Conservation (phyloP, 2,888 invertebrate species). For the Ptilodon capucinus region DNA sequence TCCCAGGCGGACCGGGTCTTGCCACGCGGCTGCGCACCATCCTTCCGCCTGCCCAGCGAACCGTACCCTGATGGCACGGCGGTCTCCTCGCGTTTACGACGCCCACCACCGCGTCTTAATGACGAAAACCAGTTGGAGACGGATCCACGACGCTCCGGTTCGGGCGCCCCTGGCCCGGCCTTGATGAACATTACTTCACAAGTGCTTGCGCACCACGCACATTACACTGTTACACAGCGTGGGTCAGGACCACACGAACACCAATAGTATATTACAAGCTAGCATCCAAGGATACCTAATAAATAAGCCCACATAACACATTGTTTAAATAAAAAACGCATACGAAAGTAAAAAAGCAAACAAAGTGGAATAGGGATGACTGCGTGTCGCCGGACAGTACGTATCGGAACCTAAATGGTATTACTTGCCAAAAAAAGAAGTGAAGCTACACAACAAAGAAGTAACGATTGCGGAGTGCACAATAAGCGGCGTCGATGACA, state of each 20-base stretch:
- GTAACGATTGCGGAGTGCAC: constrained; percentile 55
- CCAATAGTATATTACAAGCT: constrained; percentile 61
- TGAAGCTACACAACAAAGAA: constrained; percentile 66
- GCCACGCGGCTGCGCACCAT: constrained; percentile 69
- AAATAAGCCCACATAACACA: constrained; percentile 51
- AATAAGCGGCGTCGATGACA: constrained; percentile 65
- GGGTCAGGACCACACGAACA: constrained; percentile 49
- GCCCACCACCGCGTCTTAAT: constrained; percentile 83
- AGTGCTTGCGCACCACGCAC: constrained; percentile 61
- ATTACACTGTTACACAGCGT: constrained; percentile 61
- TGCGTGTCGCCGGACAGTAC: constrained; percentile 52
- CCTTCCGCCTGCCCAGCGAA: constrained; percentile 77
- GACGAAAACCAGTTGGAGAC: constrained; percentile 93
- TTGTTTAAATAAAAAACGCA: constrained; percentile 52
- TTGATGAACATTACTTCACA: constrained; percentile 80
- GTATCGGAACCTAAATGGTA: constrained; percentile 46
- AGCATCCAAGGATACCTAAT: constrained; percentile 61
- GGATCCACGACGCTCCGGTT: constrained; percentile 85
- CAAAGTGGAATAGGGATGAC: constrained; percentile 69
- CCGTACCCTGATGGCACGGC: constrained; percentile 73
- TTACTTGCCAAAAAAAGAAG: constrained; percentile 58
- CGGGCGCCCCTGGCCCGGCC: constrained; percentile 69
- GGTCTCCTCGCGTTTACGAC: constrained; percentile 71
- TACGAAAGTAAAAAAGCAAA: constrained; percentile 65
- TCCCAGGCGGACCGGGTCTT: constrained; percentile 84